Percentiles rank a stretch among this genome's conserved stretches.
Conservation (phyloP, 2,888 invertebrate species). For the Drosophila parthenogenetica region DNA sequence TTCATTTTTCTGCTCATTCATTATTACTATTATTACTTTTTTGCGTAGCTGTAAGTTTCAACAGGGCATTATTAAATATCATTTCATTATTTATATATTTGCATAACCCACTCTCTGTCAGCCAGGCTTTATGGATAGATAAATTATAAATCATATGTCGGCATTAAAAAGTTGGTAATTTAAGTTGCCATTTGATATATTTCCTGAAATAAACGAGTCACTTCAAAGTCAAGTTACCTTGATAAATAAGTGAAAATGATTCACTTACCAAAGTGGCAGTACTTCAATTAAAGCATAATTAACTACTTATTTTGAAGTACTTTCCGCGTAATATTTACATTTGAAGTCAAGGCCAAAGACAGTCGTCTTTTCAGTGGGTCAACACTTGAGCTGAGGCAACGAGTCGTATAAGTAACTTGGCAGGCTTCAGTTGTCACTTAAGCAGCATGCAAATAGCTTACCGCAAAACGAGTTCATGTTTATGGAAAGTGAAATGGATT, state of each 20-base stretch:
- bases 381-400: slow-evolving; percentile 18
- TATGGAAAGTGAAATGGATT: background rate
- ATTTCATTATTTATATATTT: slow-evolving; percentile 66
- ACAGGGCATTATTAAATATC: slow-evolving; percentile 66
- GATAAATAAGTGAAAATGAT: background rate
- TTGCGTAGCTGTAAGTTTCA: slow-evolving; percentile 35
- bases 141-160: slow-evolving; percentile 44
- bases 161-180: slow-evolving; percentile 42
- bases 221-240: slow-evolving; percentile 11
- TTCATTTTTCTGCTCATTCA: slow-evolving; percentile 36
- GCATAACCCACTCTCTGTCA: slow-evolving; percentile 23
- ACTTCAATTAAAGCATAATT: background rate
- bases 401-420: slow-evolving; percentile 57
- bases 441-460: slow-evolving; percentile 28
- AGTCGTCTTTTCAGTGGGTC: background rate
- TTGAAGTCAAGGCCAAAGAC: slow-evolving; percentile 20
- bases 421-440: slow-evolving; percentile 58
- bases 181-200: slow-evolving; percentile 26
- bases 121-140: slow-evolving; percentile 5
- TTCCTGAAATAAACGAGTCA: background rate
- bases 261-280: slow-evolving; percentile 2
- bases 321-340: background rate
- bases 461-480: slow-evolving; percentile 10
- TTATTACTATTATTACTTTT: slow-evolving; percentile 44
- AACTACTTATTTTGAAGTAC: slow-evolving; percentile 1